These are phyloP conservation scores for Melipona quadrifasciata DNA, from an alignment of 1,140 invertebrate genomes.

Conservation along the genomic window DNA sequence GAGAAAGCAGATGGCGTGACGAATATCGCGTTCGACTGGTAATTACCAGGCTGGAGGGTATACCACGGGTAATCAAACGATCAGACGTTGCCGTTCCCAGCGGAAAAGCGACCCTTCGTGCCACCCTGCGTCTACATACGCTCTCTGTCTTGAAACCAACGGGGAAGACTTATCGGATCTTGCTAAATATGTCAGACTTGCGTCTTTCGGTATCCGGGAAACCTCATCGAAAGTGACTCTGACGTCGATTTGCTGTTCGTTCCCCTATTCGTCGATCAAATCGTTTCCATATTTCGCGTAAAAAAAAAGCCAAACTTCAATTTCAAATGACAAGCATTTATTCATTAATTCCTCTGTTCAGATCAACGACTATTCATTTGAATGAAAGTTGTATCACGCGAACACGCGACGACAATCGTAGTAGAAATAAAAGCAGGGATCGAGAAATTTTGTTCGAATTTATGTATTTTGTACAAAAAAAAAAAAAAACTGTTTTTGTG, in stretches of 20 bases:
- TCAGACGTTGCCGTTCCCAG: conserved; percentile 63
- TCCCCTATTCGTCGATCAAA: not conserved
- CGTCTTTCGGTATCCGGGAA: conserved; percentile 32
- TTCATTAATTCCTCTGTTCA: no score
- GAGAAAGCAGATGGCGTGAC: conserved; percentile 70
- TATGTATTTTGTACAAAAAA: no score
- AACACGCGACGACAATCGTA: no score
- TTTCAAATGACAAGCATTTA: no score
- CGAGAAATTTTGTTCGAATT: no score
- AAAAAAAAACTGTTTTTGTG: no score
- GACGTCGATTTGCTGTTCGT: conserved; percentile 10
- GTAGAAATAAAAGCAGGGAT: no score
- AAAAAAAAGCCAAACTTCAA: not conserved
- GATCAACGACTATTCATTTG: no score
- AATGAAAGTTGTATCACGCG: no score
- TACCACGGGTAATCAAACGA: conserved; percentile 63
- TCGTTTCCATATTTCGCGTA: not conserved
- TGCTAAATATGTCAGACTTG: conserved; percentile 49
- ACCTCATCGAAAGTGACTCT: conserved; percentile 42
- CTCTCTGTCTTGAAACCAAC: conserved; percentile 25
- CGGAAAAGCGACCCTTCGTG: conserved; percentile 42
- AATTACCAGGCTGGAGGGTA: conserved; percentile 61
- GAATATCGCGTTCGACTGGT: conserved; percentile 70
- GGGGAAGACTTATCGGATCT: conserved; percentile 37
- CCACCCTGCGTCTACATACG: conserved; percentile 22